Conservation (phyloP, 2,797 vertebrate genomes). For the Scomberomorus guttatus region DNA sequence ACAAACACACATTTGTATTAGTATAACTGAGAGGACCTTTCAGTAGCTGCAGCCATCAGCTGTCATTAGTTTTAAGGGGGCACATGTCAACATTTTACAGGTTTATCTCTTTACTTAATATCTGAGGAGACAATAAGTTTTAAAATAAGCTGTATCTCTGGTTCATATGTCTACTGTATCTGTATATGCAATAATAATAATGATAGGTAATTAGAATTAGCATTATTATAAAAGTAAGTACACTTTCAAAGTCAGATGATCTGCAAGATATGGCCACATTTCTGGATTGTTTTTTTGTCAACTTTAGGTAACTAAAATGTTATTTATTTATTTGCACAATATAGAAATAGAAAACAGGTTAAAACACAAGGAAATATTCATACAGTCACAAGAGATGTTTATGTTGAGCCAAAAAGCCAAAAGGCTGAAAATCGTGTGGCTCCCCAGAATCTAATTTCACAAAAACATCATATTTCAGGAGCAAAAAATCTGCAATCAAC, state of each 20-base stretch:
- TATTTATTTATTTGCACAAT: too few relatives aligned
- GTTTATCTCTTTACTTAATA: neutral
- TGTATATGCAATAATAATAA: neutral
- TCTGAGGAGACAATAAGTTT: neutral
- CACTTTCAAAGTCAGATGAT: neutral
- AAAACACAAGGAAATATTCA: too few relatives aligned
- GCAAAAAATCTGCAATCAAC: too few relatives aligned
- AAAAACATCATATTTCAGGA: too few relatives aligned
- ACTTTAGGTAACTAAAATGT: neutral
- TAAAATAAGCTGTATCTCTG: neutral
- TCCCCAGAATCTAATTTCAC: too few relatives aligned
- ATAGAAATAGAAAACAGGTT: too few relatives aligned
- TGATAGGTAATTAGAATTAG: neutral
- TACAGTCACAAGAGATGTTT: too few relatives aligned
- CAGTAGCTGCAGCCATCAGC: conserved; percentile 1
- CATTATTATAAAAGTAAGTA: neutral
- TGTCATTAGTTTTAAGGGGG: neutral
- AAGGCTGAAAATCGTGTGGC: too few relatives aligned
- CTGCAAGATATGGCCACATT: neutral
- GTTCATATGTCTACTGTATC: neutral
- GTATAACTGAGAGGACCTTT: neutral
- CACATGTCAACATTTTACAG: neutral
- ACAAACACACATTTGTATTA: conserved; percentile 38
- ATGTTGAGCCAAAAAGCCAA: too few relatives aligned
- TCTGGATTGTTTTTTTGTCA: neutral